A percentile compares a stretch with the other conserved stretches of the same genome.
Evolutionary conservation across 1,140 invertebrate genomes (phyloP).

Genomic region (Platyura marginata): DNA sequence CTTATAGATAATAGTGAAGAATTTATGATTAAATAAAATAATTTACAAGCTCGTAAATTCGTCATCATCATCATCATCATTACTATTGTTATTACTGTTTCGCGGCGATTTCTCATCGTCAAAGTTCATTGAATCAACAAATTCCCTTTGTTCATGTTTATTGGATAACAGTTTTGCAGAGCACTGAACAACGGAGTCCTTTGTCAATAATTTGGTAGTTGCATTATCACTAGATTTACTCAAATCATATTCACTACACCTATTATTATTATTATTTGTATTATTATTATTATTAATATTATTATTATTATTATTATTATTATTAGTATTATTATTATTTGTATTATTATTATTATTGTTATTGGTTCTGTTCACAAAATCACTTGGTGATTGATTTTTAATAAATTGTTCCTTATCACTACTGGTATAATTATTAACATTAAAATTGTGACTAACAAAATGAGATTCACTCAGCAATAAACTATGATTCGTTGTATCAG

Average conservation of each 20-base stretch:
- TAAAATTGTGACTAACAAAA: background rate
- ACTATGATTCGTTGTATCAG: background rate
- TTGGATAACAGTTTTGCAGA: too few relatives aligned
- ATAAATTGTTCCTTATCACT: background rate
- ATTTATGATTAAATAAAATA: too few relatives aligned
- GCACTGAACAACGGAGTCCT: too few relatives aligned
- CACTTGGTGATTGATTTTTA: background rate
- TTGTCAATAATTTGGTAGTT: background rate
- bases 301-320: background rate
- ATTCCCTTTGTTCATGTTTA: too few relatives aligned
- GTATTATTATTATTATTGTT: background rate
- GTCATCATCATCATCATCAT: background rate
- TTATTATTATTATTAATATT: background rate
- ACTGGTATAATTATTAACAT: background rate
- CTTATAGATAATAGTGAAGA: too few relatives aligned
- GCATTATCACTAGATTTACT: background rate
- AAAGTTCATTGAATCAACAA: too few relatives aligned
- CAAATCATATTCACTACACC: too few relatives aligned
- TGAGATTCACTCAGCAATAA: background rate
- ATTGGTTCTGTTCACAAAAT: background rate
- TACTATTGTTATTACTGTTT: background rate
- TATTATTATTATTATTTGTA: background rate
- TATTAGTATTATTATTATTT: background rate
- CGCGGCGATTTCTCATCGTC: background rate
- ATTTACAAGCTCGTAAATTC: background rate